Evolutionary conservation across 2,797 vertebrate genomes (phyloP).

Genomic region (Aselliscus stoliczkanus): DNA sequence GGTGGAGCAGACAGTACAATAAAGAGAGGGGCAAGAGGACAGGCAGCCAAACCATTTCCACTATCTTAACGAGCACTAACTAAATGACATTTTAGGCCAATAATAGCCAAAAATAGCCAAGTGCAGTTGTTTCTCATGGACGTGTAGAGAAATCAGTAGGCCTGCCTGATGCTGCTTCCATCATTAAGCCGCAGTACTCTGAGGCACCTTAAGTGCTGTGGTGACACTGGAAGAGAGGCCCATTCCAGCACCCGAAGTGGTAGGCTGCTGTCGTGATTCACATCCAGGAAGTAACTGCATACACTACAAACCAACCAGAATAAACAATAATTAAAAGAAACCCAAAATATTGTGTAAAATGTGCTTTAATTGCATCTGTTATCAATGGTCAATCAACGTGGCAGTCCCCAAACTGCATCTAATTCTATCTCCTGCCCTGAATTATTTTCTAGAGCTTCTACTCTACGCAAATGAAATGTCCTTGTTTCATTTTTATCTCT

Average conservation of each 20-base stretch:
- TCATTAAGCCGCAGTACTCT: background rate
- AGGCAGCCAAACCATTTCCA: slow-evolving; percentile 22
- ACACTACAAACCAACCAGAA: background rate
- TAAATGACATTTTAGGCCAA: slow-evolving; percentile 52
- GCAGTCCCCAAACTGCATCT: background rate
- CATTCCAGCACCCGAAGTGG: background rate
- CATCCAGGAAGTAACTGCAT: background rate
- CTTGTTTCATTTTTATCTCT: slow-evolving; percentile 37
- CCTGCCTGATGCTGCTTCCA: background rate
- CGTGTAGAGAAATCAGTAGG: slow-evolving; percentile 29
- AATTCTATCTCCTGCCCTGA: background rate
- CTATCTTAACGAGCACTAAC: slow-evolving; percentile 43
- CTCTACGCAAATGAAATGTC: background rate
- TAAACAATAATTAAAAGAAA: background rate
- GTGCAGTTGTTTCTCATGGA: slow-evolving; percentile 18
- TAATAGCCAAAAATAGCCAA: slow-evolving; percentile 50
- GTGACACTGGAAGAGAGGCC: background rate
- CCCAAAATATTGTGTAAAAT: slow-evolving; percentile 18
- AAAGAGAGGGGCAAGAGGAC: slow-evolving; percentile 1
- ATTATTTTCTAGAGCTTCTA: slow-evolving; percentile 19
- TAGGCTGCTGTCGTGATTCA: background rate
- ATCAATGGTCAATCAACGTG: background rate
- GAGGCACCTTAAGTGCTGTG: background rate
- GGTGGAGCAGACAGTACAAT: background rate
- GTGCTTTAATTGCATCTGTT: slow-evolving; percentile 7